Evolutionary conservation across 2,797 vertebrate species (phyloP), one percentile per base, ranked within the genome.

Genomic region (Pogonophryne albipinna): DNA sequence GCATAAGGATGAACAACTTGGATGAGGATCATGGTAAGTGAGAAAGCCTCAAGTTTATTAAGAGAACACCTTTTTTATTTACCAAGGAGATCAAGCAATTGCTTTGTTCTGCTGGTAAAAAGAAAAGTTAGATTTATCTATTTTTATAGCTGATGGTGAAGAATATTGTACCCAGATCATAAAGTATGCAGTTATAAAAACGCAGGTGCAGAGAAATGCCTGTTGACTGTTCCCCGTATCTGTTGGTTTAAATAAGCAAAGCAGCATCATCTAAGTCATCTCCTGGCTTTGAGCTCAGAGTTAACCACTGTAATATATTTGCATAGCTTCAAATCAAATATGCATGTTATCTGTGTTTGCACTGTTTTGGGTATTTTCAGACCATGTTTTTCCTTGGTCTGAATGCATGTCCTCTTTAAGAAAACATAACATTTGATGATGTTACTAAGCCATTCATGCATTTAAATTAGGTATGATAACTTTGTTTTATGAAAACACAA

Each of bases 281-380:
- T 38, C 23, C 31, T 46, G 45, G 34, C 13, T 34, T 55, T 27
- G 50, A 23, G 63, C 45, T 27, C 57, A 47, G n/a, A 60, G 66
- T 78, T 62, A 80, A 74, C 47, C 9, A 72, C 45, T n/a, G 31
- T 62, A 44, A 71, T 20, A 55, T 66, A 84, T 90, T 89, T 88
- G 67, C 79, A 46, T 65, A 72, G 72, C 78, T 65, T 31, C 63
- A 49, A 60, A 50, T 55, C 55, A 53, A 80, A 78, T 60, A 49
- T 50, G 64, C 63, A 71, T 57, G 15, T 74, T 84, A 69, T 74
- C 60, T 51, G 3, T 82, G 61, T 73, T 73, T 82, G 23, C 63
- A 31, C 57, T 73, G 66, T 31, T 50, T 4, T 16, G 61, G n/a
- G 13, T 64, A 2, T 59, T 74, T 57, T 73, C 34, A 17, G 8